Evolutionary conservation across 2,113 vertebrate species (phyloP), one percentile per base, ranked within the genome.

Genomic region (Megaceryle maxima): DNA sequence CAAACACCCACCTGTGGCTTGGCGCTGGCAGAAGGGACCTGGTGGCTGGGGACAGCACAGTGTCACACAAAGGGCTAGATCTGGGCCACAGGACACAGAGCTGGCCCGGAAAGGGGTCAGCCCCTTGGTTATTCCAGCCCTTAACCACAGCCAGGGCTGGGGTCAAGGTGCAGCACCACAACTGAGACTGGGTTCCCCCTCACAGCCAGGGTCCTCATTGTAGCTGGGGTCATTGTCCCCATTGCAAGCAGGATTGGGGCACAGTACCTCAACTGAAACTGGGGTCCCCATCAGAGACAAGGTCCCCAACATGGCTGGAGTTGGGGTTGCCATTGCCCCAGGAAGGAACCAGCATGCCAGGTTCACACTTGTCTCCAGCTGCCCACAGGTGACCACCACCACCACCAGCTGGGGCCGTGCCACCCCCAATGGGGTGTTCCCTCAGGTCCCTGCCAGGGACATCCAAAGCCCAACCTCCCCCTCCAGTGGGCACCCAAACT

Each of bases 341-440:
- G 35, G 16, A 44, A 35, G 56, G 24, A 19, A 70, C 16, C 37
- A 20, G 37, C 24, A 11, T 19, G 3, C 28, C 1, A 64, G 15
- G 21, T n/a, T 79, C 20, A 28, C 3, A 1, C 13, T 55, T 26
- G 29, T 11, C 9, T 20, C 53, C 77, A 21, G 60, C 33, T 16
- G 12, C 39, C 25, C 37, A 41, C 1, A 1, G 33, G 55, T 11
- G 59, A 68, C 35, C 10, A 33, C 25, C 37, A 37, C 37, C 15
- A 37, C 19, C 57, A 63, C 12, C 24, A 16, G 21, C 57, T 19
- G 43, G 28, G 44, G 26, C 26, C 13, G 3, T 5, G 37, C 14
- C 60, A 78, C 6, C 35, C 25, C 18, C 3, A 0, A 0, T 0
- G 4, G 51, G 28, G 5, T 43, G 37, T 43, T 11, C 50, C 21